phyloP scores from a whole-genome alignment of 53 echinoderm and acorn worm species.

The Holothuria leucospilota region DNA sequence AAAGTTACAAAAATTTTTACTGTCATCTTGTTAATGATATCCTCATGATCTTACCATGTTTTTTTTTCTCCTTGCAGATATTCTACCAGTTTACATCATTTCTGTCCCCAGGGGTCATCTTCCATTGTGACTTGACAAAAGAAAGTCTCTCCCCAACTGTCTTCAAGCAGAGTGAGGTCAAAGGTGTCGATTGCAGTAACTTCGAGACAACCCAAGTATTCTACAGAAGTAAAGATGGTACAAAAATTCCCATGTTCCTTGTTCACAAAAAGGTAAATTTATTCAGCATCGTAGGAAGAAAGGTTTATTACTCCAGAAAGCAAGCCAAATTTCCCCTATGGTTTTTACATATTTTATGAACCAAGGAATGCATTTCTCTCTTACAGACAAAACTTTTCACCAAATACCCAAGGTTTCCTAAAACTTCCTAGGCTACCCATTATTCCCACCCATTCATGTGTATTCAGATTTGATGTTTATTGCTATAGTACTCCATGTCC shows the following conservation, averaged over 20 bases:
- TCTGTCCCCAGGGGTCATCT: conserved; percentile 90
- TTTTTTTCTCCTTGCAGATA: conserved; percentile 64
- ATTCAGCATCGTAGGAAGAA: neutral
- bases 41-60: neutral
- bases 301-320: too few species aligned
- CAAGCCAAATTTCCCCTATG: too few species aligned
- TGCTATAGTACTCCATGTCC: too few species aligned
- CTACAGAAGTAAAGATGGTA: conserved; percentile 85
- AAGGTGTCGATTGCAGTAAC: conserved; percentile 78
- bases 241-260: conserved; percentile 91
- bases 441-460: too few species aligned
- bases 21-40: too few species aligned
- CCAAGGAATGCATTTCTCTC: too few species aligned
- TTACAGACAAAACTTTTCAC: too few species aligned
- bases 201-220: conserved; percentile 90
- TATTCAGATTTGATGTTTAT: too few species aligned
- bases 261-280: conserved; percentile 85
- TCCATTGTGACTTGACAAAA: conserved; percentile 80
- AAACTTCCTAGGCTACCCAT: too few species aligned
- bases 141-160: conserved; percentile 68
- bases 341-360: too few species aligned
- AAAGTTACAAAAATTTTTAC: too few species aligned
- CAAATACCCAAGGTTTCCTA: too few species aligned
- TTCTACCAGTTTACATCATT: conserved; percentile 99
- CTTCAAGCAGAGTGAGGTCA: conserved; percentile 88